phyloP scores from a whole-genome alignment of 2,888 invertebrate genomes.

The Diaperis boleti region DNA sequence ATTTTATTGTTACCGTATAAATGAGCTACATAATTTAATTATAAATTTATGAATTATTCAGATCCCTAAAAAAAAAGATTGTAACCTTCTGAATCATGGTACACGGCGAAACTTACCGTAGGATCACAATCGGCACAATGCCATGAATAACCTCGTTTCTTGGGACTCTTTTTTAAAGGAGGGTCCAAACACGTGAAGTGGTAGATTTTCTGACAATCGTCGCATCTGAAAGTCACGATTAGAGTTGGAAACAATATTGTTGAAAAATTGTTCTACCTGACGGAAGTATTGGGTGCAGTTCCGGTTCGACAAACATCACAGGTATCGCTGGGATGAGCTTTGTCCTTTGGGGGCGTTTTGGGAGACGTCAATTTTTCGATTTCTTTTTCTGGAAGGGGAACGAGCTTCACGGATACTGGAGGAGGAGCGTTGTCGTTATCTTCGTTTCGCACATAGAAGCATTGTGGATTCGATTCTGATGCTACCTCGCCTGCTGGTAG shows the following conservation, averaged over 20 bases:
- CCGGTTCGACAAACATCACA: conserved; percentile 77
- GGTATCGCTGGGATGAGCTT: conserved; percentile 63
- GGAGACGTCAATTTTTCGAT: conserved; percentile 15
- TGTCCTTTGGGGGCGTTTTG: conserved; percentile 19
- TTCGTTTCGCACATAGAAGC: conserved; percentile 82
- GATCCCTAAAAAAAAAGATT: conserved; percentile 53
- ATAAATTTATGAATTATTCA: conserved; percentile 43
- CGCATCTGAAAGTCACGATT: conserved; percentile 79
- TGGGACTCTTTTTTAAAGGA: conserved; percentile 93
- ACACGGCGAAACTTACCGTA: conserved; percentile 75
- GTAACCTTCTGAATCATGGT: too few relatives aligned
- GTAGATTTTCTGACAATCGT: conserved; percentile 90
- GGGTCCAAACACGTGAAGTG: conserved; percentile 95
- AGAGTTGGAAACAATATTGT: too few relatives aligned
- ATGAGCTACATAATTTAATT: conserved; percentile 18
- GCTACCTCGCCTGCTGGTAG: conserved; percentile 80
- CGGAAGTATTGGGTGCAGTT: conserved; percentile 75
- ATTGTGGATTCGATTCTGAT: conserved; percentile 77
- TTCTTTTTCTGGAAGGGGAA: background rate
- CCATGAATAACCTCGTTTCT: conserved; percentile 94
- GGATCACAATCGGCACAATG: conserved; percentile 96
- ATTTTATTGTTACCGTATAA: conserved; percentile 14
- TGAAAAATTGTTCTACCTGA: too few relatives aligned
- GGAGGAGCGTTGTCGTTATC: conserved; percentile 69
- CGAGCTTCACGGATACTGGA: background rate